These are phyloP conservation scores for Pterocles burchelli DNA, from an alignment of 2,113 vertebrate genomes.

Conservation along the genomic window DNA sequence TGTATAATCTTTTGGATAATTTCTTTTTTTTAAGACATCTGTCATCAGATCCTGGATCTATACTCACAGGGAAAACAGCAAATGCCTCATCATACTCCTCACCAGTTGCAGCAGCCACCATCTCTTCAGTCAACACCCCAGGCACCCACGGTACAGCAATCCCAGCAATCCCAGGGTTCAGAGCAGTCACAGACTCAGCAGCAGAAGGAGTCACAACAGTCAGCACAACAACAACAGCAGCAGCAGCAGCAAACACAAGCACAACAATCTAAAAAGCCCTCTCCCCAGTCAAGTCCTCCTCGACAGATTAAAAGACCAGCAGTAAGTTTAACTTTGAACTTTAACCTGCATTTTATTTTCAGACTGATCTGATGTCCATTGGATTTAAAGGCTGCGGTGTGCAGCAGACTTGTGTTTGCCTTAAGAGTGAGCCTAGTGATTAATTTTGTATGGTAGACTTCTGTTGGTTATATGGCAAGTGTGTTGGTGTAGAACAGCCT, in stretches of 20 bases:
- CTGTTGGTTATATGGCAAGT: neutral
- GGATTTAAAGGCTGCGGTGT: neutral
- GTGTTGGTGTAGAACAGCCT: neutral
- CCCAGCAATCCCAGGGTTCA: constrained; percentile 63
- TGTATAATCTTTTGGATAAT: neutral
- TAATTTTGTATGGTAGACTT: neutral
- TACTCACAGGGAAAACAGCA: constrained; percentile 98
- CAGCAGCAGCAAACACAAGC: constrained; percentile 70
- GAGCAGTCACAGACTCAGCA: constrained; percentile 72
- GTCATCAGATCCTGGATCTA: constrained; percentile 97
- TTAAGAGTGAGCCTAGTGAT: neutral
- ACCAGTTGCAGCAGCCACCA: constrained; percentile 83
- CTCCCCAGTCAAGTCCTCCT: constrained; percentile 91
- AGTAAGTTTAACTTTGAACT: constrained; percentile 75
- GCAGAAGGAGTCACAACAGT: constrained; percentile 71
- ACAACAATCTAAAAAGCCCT: constrained; percentile 87
- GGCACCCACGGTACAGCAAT: constrained; percentile 68
- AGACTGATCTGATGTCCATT: neutral
- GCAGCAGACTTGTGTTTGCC: neutral
- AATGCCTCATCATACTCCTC: constrained; percentile 91
- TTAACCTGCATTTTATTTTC: neutral
- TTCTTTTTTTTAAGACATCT: constrained; percentile 84
- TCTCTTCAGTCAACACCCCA: constrained; percentile 76
- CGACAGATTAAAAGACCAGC: constrained; percentile 88
- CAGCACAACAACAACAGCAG: constrained; percentile 59